Base-by-base conservation (phyloP, 2,113 vertebrate species). In the Azemiops feae region DNA sequence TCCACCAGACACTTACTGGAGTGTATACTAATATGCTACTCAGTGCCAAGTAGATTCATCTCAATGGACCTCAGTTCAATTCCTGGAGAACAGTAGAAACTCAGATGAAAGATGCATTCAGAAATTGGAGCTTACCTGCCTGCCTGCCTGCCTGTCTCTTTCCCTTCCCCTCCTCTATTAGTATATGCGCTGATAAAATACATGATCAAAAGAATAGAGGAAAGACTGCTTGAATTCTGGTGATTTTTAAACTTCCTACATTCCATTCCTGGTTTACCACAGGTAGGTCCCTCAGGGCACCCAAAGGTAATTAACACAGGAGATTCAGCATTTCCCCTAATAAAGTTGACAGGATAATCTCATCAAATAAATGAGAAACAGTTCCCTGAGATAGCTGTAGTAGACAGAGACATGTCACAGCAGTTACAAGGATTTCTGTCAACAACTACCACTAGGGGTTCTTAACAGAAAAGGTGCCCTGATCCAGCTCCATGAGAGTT, bases 341-440 rank as follows among this genome's bases (percentile, higher is more conserved):
- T 93, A 89, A 89, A 85, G 93, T 22, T 89, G 91, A 89, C 93
- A 86, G 55, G 69, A 54, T 93, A 92, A 93, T 89, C 54, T 93
- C 69, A 92, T 92, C 89, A 93, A 88, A 87, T 88, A 91, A 91
- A 93, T 45, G 88, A 89, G 74, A 64, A 87, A 92, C 69, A 87
- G 34, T 92, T 89, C 27, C 54, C 87, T 88, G 45, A 86, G 74
- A 22, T 87, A 57, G 47, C 85, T 27, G 54, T 89, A 52, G 74
- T 64, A 86, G 91, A 91, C 64, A 53, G 12, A 89, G 69, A 64
- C 88, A 43, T 92, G 93, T 85, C 86, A 27, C 89, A 91, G 90
- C 86, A 88, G 43, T 45, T 88, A 52, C 53, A 57, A 43, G 20
- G 85, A 91, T 50, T n/a, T 57, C 55, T 64, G 50, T 86, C 52